These are phyloP conservation scores for Campylorhamphus procurvoides DNA, from an alignment of 2,113 vertebrate species.

Conservation along the genomic window DNA sequence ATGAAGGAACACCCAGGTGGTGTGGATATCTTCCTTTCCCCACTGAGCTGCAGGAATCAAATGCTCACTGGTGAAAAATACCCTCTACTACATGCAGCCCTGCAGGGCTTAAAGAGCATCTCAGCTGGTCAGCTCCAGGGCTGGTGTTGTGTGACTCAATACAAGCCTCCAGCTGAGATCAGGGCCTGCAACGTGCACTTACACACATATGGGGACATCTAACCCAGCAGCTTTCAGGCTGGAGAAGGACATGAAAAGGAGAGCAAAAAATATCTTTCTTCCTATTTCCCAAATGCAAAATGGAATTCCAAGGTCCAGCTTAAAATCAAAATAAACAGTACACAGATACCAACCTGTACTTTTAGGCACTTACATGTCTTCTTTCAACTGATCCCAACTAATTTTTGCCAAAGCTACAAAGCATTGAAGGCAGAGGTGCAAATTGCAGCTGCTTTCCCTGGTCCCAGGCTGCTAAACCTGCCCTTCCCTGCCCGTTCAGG, in stretches of 20 bases:
- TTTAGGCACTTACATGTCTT: neutral
- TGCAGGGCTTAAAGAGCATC: neutral
- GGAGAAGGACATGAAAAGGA: neutral
- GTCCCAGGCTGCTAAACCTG: neutral
- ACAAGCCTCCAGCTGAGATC: neutral
- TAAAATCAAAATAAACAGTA: neutral
- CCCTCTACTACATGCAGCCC: neutral
- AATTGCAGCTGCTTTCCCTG: fast-evolving
- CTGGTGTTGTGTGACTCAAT: neutral
- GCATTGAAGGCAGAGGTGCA: fast-evolving
- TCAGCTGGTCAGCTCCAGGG: neutral
- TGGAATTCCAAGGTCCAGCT: neutral
- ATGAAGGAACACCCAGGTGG: neutral
- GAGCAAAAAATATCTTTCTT: neutral
- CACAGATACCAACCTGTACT: neutral
- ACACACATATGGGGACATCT: fast-evolving
- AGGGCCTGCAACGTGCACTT: neutral
- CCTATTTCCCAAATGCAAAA: neutral
- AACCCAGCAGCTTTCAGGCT: neutral
- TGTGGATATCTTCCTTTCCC: neutral
- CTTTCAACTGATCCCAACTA: fast-evolving
- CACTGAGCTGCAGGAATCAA: fast-evolving
- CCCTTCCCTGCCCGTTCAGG: fast-evolving
- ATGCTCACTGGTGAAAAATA: neutral
- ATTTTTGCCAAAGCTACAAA: neutral